These are phyloP conservation scores for Poeciliopsis infans DNA, from an alignment of 2,797 vertebrate genomes.

Conservation along the genomic window DNA sequence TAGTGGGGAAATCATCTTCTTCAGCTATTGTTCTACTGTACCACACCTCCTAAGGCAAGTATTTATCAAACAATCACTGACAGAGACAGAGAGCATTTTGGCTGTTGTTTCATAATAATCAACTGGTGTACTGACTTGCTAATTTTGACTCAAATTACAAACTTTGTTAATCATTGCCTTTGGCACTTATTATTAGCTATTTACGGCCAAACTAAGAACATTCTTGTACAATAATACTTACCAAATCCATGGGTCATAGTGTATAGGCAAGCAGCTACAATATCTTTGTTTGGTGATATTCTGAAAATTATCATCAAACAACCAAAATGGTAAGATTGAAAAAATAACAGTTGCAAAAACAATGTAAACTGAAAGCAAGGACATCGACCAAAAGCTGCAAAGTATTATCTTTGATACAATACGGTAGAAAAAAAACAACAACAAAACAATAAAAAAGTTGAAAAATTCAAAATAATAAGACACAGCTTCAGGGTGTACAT, in stretches of 20 bases:
- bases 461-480: neutral
- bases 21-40: neutral
- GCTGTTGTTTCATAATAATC: neutral
- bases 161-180: neutral
- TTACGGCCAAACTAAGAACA: neutral
- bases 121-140: neutral
- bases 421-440: neutral
- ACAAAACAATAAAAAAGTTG: neutral
- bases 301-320: no score
- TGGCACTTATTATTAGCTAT: neutral
- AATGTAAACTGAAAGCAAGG: neutral
- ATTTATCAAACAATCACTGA: neutral
- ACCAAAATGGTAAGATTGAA: neutral
- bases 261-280: neutral
- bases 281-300: neutral
- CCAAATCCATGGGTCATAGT: neutral
- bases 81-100: neutral
- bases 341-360: neutral
- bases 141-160: neutral
- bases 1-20: no score
- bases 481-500: neutral
- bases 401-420: neutral
- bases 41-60: neutral
- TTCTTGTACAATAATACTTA: neutral
- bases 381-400: neutral